phyloP scores from a whole-genome alignment of 2,888 invertebrate species.

The Acanthosepion pharaonis region DNA sequence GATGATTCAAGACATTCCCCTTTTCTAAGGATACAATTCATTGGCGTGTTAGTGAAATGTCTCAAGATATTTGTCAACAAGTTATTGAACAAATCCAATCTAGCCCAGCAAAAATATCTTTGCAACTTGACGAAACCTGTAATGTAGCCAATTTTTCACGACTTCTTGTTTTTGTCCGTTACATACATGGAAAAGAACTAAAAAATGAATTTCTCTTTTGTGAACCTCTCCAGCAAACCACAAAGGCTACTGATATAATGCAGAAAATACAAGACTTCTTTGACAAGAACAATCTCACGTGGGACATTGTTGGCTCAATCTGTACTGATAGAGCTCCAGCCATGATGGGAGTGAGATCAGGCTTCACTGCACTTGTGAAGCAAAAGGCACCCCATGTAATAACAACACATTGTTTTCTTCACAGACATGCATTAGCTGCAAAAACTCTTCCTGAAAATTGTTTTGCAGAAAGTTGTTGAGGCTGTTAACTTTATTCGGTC shows the following conservation, averaged over 20 bases:
- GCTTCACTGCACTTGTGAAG: no score
- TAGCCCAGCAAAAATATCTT: background rate
- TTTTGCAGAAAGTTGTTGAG: background rate
- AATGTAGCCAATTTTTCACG: background rate
- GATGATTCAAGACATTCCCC: background rate
- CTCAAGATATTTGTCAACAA: slow-evolving; percentile 40
- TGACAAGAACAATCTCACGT: background rate
- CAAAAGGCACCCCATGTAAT: no score
- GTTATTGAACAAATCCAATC: background rate
- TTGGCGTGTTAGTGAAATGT: background rate
- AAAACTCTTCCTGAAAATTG: background rate
- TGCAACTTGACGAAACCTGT: background rate
- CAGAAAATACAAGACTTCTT: background rate
- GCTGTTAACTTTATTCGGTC: background rate
- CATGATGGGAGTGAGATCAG: background rate
- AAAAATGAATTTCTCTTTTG: background rate
- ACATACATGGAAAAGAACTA: background rate
- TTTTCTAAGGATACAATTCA: background rate
- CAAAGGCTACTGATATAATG: background rate
- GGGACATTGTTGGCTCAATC: background rate
- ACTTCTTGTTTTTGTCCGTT: background rate
- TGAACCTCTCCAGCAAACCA: background rate
- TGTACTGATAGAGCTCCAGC: background rate
- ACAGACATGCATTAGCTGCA: background rate
- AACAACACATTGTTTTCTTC: no score